Evolutionary conservation across 2,113 vertebrate genomes (phyloP), one percentile per base, ranked within the genome.

Genomic region (Ictalurus furcatus): DNA sequence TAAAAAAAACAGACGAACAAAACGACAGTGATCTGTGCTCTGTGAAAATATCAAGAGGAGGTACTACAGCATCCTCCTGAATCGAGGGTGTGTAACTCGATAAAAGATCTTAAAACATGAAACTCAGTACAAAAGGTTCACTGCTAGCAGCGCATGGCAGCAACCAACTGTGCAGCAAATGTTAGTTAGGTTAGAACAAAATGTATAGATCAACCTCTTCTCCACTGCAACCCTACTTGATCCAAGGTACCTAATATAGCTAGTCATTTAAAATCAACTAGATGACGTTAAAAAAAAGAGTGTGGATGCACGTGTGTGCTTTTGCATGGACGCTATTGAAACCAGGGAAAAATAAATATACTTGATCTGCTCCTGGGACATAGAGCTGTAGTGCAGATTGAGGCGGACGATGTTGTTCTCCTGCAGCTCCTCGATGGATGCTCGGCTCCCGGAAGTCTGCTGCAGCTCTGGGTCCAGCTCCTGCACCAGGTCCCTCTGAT

Each of bases 371-470:
- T 96, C 94, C 40, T 93, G 94, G 73, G 95, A 95, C 96, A 98
- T 96, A 73, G 93, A 93, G 88, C 96, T 97, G 94, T 98, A 98
- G 92, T 95, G 95, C 56, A 98, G 94, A 89, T 98, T 98, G 85
- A 98, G 96, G 73, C 94, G 95, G 83, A 90, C 94, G 48, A 98
- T 96, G 56, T 96, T 95, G 23, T 91, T 63, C 59, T 90, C 92
- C 59, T 93, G 86, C 0, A 98, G 93, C 0, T 96, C 93, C 90
- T 96, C 92, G 4, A 97, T 84, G 0, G 96, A 94, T 2, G 92
- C 94, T 54, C 92, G 95, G 25, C 48, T 90, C 48, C 96, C 96
- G 3, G 94, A 91, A 0, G 94, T 96, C 91, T 98, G 97, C 92
- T 97, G 96, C 90, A 97, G 96, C 5, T 94, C 93, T 0, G 97